phyloP scores from a whole-genome alignment of 2,888 invertebrate genomes.

The Eucera pruinosa region DNA sequence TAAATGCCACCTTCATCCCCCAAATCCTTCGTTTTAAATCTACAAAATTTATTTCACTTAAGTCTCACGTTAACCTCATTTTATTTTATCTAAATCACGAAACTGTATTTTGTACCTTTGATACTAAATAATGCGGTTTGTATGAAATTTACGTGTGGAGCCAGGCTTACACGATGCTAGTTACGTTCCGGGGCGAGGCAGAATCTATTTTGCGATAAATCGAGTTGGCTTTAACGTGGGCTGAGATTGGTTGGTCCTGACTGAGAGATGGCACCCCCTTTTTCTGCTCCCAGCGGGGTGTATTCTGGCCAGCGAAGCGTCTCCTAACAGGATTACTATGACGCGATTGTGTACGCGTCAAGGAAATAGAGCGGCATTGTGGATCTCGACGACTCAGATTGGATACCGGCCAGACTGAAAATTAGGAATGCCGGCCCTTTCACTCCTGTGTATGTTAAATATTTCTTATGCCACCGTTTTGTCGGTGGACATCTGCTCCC shows the following conservation, averaged over 20 bases:
- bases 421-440: slow-evolving; percentile 78
- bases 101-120: too few relatives aligned
- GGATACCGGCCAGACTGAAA: slow-evolving; percentile 73
- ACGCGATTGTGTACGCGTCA: slow-evolving; percentile 83
- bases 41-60: too few relatives aligned
- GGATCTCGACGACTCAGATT: slow-evolving; percentile 61
- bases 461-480: slow-evolving; percentile 64
- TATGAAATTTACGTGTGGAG: not conserved
- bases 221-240: slow-evolving; percentile 55
- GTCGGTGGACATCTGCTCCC: slow-evolving; percentile 68
- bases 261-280: slow-evolving; percentile 68
- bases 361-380: slow-evolving; percentile 83
- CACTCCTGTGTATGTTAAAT: slow-evolving; percentile 72
- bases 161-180: slow-evolving; percentile 30
- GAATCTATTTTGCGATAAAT: slow-evolving; percentile 67
- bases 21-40: too few relatives aligned
- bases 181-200: slow-evolving; percentile 21
- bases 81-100: too few relatives aligned
- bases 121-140: not conserved
- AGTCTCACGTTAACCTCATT: too few relatives aligned
- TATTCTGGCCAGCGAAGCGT: slow-evolving; percentile 79
- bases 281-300: slow-evolving; percentile 76
- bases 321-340: slow-evolving; percentile 82
- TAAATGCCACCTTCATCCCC: too few relatives aligned
- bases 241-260: slow-evolving; percentile 62